phyloP scores from a whole-genome alignment of 2,888 invertebrate genomes.

The Crocallis elinguaria region DNA sequence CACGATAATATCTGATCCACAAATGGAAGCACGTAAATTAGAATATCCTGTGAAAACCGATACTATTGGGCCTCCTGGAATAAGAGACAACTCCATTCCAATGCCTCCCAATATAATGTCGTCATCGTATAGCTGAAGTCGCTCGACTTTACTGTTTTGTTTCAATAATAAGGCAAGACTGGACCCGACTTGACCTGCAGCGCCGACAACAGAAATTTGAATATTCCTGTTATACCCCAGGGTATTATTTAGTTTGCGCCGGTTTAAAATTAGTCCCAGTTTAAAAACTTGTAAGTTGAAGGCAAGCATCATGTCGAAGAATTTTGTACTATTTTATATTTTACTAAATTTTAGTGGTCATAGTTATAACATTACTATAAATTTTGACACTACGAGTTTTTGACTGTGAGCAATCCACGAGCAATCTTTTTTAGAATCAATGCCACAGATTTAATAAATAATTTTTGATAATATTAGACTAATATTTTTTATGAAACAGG shows the following conservation, averaged over 20 bases:
- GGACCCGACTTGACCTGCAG: conserved; percentile 58
- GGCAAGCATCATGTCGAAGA: conserved; percentile 14
- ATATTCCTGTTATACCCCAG: conserved; percentile 43
- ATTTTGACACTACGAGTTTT: no score
- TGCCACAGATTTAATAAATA: no score
- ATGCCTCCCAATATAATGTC: conserved; percentile 53
- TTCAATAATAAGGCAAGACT: conserved; percentile 61
- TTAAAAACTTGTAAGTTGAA: conserved; percentile 21
- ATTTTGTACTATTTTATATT: conserved; percentile 29
- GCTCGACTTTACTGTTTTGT: conserved; percentile 55
- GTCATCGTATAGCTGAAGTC: conserved; percentile 59
- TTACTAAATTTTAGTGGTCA: conserved; percentile 24
- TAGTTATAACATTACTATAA: no score
- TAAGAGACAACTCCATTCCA: conserved; percentile 53
- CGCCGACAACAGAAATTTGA: conserved; percentile 66
- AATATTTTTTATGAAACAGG: no score
- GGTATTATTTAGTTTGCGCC: conserved; percentile 17
- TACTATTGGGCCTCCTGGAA: conserved; percentile 57
- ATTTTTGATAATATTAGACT: no score
- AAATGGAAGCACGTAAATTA: conserved; percentile 49
- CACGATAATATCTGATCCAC: conserved; percentile 53
- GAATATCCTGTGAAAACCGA: conserved; percentile 45
- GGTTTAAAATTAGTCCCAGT: conserved; percentile 14
- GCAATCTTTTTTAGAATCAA: no score
- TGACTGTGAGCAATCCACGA: no score